Evolutionary conservation across 1,140 invertebrate genomes (phyloP).

Genomic region (Epicauta chinensis): DNA sequence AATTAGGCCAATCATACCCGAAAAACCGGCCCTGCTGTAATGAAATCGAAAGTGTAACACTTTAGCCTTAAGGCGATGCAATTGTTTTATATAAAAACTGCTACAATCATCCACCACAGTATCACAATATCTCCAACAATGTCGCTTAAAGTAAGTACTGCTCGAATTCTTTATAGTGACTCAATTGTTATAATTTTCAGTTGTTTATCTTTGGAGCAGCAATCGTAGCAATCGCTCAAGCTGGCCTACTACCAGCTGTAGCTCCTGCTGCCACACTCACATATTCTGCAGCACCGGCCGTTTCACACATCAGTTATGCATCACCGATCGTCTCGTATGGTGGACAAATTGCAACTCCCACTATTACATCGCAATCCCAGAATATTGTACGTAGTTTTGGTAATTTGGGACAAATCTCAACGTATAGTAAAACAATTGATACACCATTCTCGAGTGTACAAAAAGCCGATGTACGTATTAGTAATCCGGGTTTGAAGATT

Average conservation of each 20-base stretch:
- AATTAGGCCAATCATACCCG: neutral
- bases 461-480: conserved; percentile 56
- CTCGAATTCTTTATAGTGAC: no score
- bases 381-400: conserved; percentile 57
- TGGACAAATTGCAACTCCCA: conserved; percentile 28
- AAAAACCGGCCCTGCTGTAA: neutral
- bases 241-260: conserved; percentile 39
- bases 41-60: conserved; percentile 20
- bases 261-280: conserved; percentile 26
- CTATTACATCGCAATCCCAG: conserved; percentile 52
- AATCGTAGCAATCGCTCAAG: conserved; percentile 47
- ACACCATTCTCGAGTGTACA: conserved; percentile 63
- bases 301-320: conserved; percentile 9
- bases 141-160: conserved; percentile 13
- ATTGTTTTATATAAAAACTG: conserved; percentile 6
- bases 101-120: neutral
- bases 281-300: conserved; percentile 31
- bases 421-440: conserved; percentile 57
- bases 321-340: conserved; percentile 32
- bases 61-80: conserved; percentile 2
- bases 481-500: conserved; percentile 52
- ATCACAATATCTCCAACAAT: conserved; percentile 12
- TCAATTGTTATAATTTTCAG: conserved; percentile 13
- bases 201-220: conserved; percentile 40
- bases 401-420: conserved; percentile 57